Evolutionary conservation across 2,113 vertebrate species (phyloP).

Genomic region (Eurystomus gularis): DNA sequence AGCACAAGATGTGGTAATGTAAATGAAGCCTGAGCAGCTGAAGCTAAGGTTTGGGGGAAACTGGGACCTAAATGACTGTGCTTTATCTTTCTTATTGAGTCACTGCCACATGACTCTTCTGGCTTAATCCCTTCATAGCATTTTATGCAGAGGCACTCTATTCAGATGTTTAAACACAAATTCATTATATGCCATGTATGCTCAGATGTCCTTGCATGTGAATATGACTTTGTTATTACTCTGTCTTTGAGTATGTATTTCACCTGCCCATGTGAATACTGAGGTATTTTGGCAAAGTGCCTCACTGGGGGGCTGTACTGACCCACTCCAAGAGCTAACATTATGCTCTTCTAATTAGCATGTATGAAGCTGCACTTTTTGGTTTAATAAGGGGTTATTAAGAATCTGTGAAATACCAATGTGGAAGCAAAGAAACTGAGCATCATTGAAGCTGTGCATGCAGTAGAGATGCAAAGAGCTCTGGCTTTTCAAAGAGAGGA

Average conservation of each 20-base stretch:
- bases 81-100: constrained; percentile 60
- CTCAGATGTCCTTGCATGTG: constrained; percentile 1
- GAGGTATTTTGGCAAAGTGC: not conserved
- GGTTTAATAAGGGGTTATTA: constrained; percentile 16
- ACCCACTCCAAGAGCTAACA: not conserved
- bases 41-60: constrained; percentile 42
- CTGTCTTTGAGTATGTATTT: not conserved
- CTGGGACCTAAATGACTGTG: constrained; percentile 23
- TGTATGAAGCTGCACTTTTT: not conserved
- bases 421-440: constrained; percentile 14
- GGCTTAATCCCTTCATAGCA: constrained; percentile 35
- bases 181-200: constrained; percentile 14
- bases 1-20: constrained; percentile 62
- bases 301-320: not conserved
- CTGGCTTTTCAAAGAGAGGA: constrained; percentile 6
- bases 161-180: constrained; percentile 47
- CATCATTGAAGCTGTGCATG: not conserved
- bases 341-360: constrained; percentile 19
- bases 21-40: constrained; percentile 68
- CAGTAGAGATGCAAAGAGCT: not conserved
- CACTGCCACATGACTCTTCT: constrained; percentile 47
- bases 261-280: not conserved
- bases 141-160: constrained; percentile 1
- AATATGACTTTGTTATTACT: constrained; percentile 36
- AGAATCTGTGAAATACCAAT: not conserved